phyloP scores from a whole-genome alignment of 2,113 vertebrate species.

The Epinephelus fuscoguttatus region DNA sequence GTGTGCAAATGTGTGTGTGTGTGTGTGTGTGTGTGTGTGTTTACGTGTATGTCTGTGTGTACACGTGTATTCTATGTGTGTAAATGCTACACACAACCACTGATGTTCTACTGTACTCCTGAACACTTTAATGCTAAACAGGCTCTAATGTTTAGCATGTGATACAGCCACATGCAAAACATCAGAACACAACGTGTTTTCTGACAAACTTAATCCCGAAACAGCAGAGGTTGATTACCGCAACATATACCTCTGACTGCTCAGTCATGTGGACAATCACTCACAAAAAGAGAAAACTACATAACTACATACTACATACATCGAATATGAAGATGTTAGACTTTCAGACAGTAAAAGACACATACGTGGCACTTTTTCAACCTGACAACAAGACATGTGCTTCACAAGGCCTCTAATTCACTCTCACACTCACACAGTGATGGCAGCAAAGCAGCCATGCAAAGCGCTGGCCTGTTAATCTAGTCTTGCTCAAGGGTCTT shows the following conservation, averaged over 20 bases:
- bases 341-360: not conserved
- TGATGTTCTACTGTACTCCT: not conserved
- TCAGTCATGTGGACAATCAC: not conserved
- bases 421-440: no score
- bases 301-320: not conserved
- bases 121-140: constrained; percentile 28
- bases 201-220: not conserved
- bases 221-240: not conserved
- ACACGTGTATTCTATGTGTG: not conserved
- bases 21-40: not conserved
- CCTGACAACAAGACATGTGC: not conserved
- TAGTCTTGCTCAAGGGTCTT: no score
- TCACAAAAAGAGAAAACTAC: not conserved
- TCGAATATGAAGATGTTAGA: not conserved
- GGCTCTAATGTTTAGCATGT: constrained; percentile 15
- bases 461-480: not conserved
- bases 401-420: not conserved
- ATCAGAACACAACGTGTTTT: not conserved
- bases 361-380: not conserved
- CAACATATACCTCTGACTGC: not conserved
- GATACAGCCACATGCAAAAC: not conserved
- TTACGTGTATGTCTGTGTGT: not conserved
- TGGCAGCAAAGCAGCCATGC: not conserved
- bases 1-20: not conserved
- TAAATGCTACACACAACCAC: not conserved